Conservation (phyloP, 2,797 vertebrate species). For the Margarornis squamiger region DNA sequence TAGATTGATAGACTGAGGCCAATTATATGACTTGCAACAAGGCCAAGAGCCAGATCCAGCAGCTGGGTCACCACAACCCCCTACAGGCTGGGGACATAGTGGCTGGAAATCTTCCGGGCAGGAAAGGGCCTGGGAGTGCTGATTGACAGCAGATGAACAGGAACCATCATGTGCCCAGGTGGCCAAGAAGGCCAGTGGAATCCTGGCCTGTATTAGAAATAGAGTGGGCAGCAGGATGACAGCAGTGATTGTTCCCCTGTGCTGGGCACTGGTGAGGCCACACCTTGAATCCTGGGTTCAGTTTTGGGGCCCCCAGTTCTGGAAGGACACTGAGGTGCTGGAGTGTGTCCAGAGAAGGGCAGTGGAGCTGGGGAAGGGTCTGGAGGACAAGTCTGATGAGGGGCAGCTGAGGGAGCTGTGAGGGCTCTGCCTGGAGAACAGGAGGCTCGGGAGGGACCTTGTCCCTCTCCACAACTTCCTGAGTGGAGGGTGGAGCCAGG, state of each 20-base stretch:
- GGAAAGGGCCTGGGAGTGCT: background rate
- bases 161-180: background rate
- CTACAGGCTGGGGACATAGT: background rate
- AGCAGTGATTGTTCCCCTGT: background rate
- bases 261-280: background rate
- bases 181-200: background rate
- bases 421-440: background rate
- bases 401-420: background rate
- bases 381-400: background rate
- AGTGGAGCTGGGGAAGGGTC: background rate
- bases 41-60: background rate
- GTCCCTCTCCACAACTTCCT: background rate
- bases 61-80: background rate
- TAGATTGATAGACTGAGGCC: background rate
- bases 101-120: background rate
- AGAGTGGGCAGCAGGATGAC: background rate
- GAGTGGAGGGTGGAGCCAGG: background rate
- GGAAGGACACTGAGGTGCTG: background rate
- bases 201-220: background rate
- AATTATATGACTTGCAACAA: background rate
- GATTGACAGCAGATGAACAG: background rate
- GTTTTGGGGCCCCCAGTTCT: background rate
- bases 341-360: background rate
- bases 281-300: background rate
- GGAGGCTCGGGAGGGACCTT: background rate